phyloP scores from a whole-genome alignment of 2,113 vertebrate genomes.

The Acrocephalus arundinaceus region DNA sequence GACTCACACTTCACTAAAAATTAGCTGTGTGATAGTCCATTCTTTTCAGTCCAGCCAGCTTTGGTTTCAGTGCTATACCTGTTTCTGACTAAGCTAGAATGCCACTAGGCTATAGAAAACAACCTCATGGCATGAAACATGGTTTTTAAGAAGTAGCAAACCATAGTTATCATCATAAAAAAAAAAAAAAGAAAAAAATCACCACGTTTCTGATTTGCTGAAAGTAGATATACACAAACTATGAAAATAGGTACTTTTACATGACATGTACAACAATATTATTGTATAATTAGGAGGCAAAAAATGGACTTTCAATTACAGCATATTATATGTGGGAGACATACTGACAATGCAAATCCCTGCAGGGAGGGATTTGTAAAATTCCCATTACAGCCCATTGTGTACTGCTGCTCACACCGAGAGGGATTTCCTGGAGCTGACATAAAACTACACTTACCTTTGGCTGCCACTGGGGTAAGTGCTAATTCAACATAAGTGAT shows the following conservation, averaged over 20 bases:
- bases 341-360: constrained; percentile 3
- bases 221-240: background rate
- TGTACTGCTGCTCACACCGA: background rate
- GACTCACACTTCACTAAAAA: background rate
- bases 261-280: background rate
- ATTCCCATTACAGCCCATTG: constrained; percentile 33
- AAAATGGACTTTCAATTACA: constrained; percentile 11
- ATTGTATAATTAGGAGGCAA: background rate
- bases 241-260: background rate
- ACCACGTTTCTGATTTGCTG: background rate
- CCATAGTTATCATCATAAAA: background rate
- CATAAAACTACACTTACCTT: constrained; percentile 32
- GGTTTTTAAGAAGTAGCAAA: background rate
- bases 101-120: background rate
- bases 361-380: constrained; percentile 55
- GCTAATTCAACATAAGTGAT: constrained; percentile 22
- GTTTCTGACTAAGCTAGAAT: background rate
- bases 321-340: background rate
- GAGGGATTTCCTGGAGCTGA: constrained; percentile 5
- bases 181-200: background rate
- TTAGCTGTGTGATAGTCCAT: background rate
- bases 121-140: background rate
- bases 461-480: constrained; percentile 6
- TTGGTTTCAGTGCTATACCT: background rate
- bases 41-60: background rate